A percentile compares a stretch with the other conserved stretches of the same genome.
These are phyloP conservation scores for Ennomos erosarius DNA, from an alignment of 2,888 invertebrate genomes.

Conservation along the genomic window DNA sequence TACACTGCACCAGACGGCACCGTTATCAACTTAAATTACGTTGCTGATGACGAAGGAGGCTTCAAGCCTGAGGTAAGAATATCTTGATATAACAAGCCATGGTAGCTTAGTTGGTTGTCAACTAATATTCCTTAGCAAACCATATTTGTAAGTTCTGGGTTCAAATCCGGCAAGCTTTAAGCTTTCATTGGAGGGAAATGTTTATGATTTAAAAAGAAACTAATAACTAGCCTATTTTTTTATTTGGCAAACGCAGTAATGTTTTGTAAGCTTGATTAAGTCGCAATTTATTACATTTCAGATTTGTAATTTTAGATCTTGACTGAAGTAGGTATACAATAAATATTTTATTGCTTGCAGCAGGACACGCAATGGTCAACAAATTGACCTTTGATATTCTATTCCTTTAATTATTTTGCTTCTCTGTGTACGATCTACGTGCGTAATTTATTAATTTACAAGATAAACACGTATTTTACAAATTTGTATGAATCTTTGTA, in stretches of 20 bases:
- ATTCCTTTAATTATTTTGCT: constrained; percentile 23
- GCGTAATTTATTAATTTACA: constrained; percentile 15
- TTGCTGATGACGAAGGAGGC: constrained; percentile 90
- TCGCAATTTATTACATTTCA: too few species aligned
- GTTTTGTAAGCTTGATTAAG: too few species aligned
- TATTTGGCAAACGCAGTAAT: too few species aligned
- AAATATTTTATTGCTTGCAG: constrained; percentile 3
- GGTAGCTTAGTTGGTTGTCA: too few species aligned
- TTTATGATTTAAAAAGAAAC: too few species aligned
- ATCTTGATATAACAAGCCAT: too few species aligned
- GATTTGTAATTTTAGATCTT: too few species aligned
- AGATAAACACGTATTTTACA: constrained; percentile 7
- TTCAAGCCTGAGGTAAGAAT: constrained; percentile 78
- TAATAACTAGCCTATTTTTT: too few species aligned
- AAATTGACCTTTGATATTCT: constrained; percentile 37
- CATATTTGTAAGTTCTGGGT: too few species aligned
- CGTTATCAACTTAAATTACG: constrained; percentile 88
- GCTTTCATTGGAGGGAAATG: too few species aligned
- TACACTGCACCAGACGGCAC: constrained; percentile 90
- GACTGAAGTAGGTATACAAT: neutral
- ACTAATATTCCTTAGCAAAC: too few species aligned
- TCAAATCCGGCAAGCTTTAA: too few species aligned
- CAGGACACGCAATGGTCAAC: constrained; percentile 25
- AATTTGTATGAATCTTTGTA: constrained; percentile 1
- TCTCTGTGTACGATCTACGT: constrained; percentile 6